Evolutionary conservation across 2,113 vertebrate species (phyloP).

Genomic region (Dasypus novemcinctus): DNA sequence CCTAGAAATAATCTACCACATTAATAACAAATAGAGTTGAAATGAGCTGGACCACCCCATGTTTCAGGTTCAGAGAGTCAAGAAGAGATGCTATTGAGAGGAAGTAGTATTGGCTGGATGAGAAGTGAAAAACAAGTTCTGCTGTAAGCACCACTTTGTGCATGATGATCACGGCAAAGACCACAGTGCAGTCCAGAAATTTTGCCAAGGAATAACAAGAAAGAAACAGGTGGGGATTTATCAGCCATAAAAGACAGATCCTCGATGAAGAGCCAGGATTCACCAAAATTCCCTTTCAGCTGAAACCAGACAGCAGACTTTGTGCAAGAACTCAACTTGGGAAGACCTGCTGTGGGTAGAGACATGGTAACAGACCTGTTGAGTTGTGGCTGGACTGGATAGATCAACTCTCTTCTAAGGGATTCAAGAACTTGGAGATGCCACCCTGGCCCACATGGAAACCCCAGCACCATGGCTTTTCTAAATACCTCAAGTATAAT

Average conservation of each 20-base stretch:
- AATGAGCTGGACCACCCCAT: background rate
- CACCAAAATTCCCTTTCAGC: background rate
- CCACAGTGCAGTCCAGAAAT: background rate
- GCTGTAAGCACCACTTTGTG: background rate
- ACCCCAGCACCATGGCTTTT: background rate
- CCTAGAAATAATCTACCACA: background rate
- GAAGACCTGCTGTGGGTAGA: background rate
- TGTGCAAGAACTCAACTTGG: background rate
- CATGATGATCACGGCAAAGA: background rate
- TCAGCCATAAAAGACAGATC: background rate
- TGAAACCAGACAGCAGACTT: background rate
- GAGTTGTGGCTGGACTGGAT: background rate
- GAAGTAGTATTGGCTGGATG: background rate
- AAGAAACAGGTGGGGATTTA: background rate
- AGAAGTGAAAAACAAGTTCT: background rate
- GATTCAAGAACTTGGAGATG: background rate
- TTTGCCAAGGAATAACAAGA: background rate
- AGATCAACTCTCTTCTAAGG: background rate
- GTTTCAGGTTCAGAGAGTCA: background rate
- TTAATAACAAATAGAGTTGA: background rate
- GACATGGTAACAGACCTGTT: accelerated
- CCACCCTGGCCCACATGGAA: background rate
- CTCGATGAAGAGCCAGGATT: background rate
- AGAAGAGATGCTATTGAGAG: background rate
- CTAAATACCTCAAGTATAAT: background rate